Percentiles rank a stretch among this genome's conserved stretches.
phyloP scores from a whole-genome alignment of 1,140 invertebrate species.

The Arion vulgaris region DNA sequence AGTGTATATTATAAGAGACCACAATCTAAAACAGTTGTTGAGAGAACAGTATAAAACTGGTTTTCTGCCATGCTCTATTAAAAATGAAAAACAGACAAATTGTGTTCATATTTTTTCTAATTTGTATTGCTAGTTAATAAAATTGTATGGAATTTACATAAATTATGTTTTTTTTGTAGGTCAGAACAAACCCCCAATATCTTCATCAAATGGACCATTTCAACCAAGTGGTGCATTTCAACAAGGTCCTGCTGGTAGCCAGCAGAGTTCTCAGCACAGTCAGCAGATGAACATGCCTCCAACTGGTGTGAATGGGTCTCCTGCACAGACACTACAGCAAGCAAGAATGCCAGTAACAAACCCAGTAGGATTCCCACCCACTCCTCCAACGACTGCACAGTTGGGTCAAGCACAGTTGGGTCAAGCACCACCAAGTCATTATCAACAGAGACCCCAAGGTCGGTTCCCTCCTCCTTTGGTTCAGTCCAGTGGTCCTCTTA shows the following conservation, averaged over 20 bases:
- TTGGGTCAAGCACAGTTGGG: background rate
- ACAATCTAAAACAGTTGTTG: no score
- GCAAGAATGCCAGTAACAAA: background rate
- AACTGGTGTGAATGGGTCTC: constrained; percentile 33
- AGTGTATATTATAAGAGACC: no score
- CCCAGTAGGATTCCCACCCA: background rate
- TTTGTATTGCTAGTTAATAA: no score
- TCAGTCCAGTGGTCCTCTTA: background rate
- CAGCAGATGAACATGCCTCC: background rate
- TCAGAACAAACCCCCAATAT: constrained; percentile 17
- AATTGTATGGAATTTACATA: background rate
- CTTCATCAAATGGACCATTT: constrained; percentile 31
- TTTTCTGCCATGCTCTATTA: no score
- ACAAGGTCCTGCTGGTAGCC: background rate
- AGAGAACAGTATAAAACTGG: no score
- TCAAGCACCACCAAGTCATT: background rate
- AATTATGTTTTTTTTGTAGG: background rate
- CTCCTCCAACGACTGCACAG: background rate
- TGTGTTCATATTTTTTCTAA: no score
- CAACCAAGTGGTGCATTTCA: constrained; percentile 14
- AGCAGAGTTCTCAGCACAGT: background rate
- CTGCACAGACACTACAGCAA: constrained; percentile 2
- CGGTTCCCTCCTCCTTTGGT: background rate
- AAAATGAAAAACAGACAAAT: no score
- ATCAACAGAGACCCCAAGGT: background rate